phyloP scores from a whole-genome alignment of 2,888 invertebrate genomes.

The Diplazon laetatorius region DNA sequence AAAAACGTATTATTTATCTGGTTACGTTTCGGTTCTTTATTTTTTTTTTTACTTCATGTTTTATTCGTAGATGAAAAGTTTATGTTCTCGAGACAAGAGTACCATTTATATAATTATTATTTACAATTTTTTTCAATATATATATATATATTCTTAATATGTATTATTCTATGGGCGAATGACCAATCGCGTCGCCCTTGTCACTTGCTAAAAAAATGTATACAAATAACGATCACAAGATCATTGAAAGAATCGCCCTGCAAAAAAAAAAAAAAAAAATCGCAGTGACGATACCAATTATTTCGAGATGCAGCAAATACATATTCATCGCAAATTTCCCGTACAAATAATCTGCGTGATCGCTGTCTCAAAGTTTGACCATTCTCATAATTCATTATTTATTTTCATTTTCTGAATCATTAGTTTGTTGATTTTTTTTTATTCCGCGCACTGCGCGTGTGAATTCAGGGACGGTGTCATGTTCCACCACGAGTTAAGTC shows the following conservation, averaged over 20 bases:
- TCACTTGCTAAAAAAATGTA: slow-evolving; percentile 9
- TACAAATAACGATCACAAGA: slow-evolving; percentile 27
- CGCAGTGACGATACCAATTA: no score
- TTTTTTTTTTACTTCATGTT: slow-evolving; percentile 7
- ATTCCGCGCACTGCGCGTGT: background rate
- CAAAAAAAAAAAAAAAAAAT: background rate
- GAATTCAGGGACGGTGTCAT: background rate
- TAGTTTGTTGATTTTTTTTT: slow-evolving; percentile 3
- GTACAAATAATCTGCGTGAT: slow-evolving; percentile 31
- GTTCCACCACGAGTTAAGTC: no score
- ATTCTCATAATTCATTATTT: slow-evolving; percentile 36
- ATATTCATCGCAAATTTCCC: no score
- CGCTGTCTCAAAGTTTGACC: slow-evolving; percentile 27
- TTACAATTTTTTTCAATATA: slow-evolving; percentile 43
- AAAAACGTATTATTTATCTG: slow-evolving; percentile 18
- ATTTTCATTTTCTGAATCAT: slow-evolving; percentile 27
- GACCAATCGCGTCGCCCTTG: slow-evolving; percentile 11
- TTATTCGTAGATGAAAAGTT: slow-evolving; percentile 33
- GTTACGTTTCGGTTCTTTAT: no score
- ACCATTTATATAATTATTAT: slow-evolving; percentile 24
- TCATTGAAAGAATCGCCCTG: slow-evolving; percentile 1
- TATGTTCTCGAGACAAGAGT: slow-evolving; percentile 20
- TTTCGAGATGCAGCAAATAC: no score
- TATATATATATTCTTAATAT: no score
- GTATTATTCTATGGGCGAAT: slow-evolving; percentile 9